phyloP scores from a whole-genome alignment of 2,797 vertebrate genomes.

The Danio kyathit region DNA sequence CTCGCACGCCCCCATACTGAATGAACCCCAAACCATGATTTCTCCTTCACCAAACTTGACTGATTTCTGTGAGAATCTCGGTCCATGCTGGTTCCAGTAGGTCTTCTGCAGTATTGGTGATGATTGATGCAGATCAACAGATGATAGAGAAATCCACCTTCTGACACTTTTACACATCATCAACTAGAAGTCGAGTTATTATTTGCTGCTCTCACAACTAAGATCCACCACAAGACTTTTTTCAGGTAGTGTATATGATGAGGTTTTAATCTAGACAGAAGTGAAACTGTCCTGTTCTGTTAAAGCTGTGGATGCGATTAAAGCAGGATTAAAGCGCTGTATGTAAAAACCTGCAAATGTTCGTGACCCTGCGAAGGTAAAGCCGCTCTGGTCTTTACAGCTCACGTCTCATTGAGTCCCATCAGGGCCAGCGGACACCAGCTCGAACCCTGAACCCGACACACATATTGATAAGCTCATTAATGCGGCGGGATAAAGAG shows the following conservation, averaged over 20 bases:
- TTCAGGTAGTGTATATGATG: constrained; percentile 18
- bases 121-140: too few species aligned
- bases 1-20: too few species aligned
- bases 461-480: constrained; percentile 63
- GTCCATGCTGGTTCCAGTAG: too few species aligned
- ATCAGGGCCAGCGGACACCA: constrained; percentile 25
- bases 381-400: constrained; percentile 45
- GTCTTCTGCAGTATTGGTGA: too few species aligned
- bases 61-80: too few species aligned
- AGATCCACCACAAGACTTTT: too few species aligned
- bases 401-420: constrained; percentile 45
- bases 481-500: constrained; percentile 55
- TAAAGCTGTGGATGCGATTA: constrained; percentile 62
- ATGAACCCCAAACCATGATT: too few species aligned
- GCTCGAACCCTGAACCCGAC: constrained; percentile 35
- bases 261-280: constrained; percentile 62
- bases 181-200: too few species aligned
- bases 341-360: constrained; percentile 64
- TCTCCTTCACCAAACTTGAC: too few species aligned
- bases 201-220: too few species aligned
- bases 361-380: constrained; percentile 45
- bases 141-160: too few species aligned
- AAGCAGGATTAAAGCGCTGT: constrained; percentile 63
- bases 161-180: too few species aligned
- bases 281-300: constrained; percentile 64